Percentiles rank a stretch among this genome's conserved stretches.
Evolutionary conservation across 2,113 vertebrate genomes (phyloP).

Genomic region (Megalops atlanticus): DNA sequence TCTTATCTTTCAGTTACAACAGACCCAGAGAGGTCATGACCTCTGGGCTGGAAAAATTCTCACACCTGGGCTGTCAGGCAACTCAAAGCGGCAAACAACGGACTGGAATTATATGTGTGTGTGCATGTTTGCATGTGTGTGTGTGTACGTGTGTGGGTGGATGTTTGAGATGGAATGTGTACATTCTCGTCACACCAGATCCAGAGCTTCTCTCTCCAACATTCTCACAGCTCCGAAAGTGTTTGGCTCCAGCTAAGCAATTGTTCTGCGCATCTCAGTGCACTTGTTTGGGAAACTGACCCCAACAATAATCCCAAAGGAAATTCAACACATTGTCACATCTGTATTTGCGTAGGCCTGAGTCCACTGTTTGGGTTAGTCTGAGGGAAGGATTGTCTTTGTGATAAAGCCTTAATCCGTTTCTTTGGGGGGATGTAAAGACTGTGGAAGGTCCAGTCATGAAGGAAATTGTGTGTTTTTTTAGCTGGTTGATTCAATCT

Average conservation of each 20-base stretch:
- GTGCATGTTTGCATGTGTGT: neutral
- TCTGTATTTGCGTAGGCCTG: constrained; percentile 62
- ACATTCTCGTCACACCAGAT: neutral
- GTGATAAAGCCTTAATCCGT: constrained; percentile 69
- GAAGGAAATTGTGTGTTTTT: neutral
- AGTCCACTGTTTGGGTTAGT: constrained; percentile 47
- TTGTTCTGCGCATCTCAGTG: constrained; percentile 38
- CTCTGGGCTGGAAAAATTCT: constrained; percentile 25
- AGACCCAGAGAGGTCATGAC: constrained; percentile 16
- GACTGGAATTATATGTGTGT: neutral
- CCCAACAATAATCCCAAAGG: constrained; percentile 56
- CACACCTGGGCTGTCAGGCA: constrained; percentile 18
- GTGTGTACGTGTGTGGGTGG: neutral
- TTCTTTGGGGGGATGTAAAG: constrained; percentile 47
- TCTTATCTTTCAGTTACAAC: constrained; percentile 16
- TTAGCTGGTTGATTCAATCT: neutral
- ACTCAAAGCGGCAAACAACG: neutral
- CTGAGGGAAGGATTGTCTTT: constrained; percentile 62
- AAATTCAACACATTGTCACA: constrained; percentile 63
- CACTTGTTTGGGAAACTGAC: constrained; percentile 32
- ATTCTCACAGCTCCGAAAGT: constrained; percentile 23
- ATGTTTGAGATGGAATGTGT: constrained; percentile 30
- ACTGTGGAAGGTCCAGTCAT: neutral
- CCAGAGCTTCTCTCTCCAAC: constrained; percentile 27
- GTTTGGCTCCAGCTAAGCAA: constrained; percentile 27